Evolutionary conservation across 2,113 vertebrate species (phyloP).

Genomic region (Sminthopsis crassicaudata): DNA sequence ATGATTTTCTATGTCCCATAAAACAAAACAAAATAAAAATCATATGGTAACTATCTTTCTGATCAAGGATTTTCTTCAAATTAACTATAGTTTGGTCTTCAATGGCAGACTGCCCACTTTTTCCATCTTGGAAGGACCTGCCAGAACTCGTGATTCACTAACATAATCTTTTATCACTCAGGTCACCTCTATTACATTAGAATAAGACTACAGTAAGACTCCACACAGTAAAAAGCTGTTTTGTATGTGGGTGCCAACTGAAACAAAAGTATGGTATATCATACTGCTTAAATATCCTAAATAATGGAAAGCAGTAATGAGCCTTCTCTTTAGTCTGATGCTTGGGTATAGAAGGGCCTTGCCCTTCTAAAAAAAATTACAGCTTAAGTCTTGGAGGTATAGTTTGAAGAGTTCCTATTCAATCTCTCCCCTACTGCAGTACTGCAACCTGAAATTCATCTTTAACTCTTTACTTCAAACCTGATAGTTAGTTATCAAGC

Average conservation of each 20-base stretch:
- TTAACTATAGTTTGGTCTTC: neutral
- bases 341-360: neutral
- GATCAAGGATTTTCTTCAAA: neutral
- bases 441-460: neutral
- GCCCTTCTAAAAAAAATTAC: neutral
- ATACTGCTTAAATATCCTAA: neutral
- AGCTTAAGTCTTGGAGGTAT: neutral
- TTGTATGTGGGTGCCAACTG: neutral
- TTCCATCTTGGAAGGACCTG: neutral
- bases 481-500: neutral
- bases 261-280: neutral
- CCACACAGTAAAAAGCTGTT: neutral
- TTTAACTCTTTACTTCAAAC: neutral
- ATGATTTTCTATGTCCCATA: neutral
- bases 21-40: neutral
- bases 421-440: neutral
- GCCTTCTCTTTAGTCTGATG: neutral
- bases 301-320: neutral
- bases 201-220: neutral
- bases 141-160: neutral
- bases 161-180: neutral
- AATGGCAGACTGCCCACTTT: neutral
- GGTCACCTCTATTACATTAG: neutral
- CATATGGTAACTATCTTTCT: neutral
- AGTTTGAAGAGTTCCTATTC: neutral